Base-by-base conservation (phyloP, 2,113 vertebrate genomes). In the Eulemur rufifrons region DNA sequence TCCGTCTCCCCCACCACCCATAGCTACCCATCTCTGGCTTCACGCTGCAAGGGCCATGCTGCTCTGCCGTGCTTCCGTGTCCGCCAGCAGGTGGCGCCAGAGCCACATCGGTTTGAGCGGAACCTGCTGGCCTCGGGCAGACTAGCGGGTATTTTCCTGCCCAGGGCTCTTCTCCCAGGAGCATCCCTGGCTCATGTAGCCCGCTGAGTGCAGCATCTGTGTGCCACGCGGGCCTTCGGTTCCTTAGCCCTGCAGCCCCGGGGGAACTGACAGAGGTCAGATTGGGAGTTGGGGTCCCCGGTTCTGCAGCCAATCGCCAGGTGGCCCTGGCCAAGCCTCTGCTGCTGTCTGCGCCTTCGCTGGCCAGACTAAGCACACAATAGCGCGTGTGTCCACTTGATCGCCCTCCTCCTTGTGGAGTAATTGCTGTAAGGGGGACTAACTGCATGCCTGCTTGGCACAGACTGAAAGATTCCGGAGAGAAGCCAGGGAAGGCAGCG, bases 401-500 rank as follows among this genome's bases (percentile, higher is more conserved):
- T 47, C 32, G 32, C 14, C 76, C 42, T 18, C 54, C 29, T 20
- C 8, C 1, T 5, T 23, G 52, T 0, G 68, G 56, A 29, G 50
- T 23, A 18, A 8, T 2, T 9, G 52, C 56, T 4, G 17, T 6
- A 54, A 8, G 5, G 37, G 37, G 42, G 8, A 82, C 90, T 96
- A 27, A 93, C 45, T 13, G 29, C 74, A 8, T 95, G 32, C 86
- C 90, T 97, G 20, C 92, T 96, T 8, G 54, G 23, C 71, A 97
- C 98, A 99, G 99, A 91, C 97, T 99, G 97, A 99, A 99, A 81
- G 99, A 99, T 95, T 98, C 99, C 23, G 99, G 99, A 98, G 99
- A 99, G 95, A 99, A 99, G 59, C 98, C 98, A 56, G 99, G 98
- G 93, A 99, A 99, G 86, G 98, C 98, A 77, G 99, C 99, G 39